phyloP scores from a whole-genome alignment of 2,888 invertebrate genomes.

The Melanchra persicariae region DNA sequence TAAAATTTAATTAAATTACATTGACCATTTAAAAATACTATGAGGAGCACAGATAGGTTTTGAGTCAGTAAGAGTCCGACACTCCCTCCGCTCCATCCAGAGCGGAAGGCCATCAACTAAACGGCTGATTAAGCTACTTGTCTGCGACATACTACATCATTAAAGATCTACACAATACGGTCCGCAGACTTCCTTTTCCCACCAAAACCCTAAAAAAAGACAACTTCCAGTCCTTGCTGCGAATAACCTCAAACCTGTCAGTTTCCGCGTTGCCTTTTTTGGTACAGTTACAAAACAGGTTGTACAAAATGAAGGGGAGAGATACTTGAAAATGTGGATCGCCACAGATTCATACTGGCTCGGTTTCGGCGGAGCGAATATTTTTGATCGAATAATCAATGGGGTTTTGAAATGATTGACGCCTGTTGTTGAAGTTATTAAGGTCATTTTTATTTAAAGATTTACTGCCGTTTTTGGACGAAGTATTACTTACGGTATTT shows the following conservation, averaged over 20 bases:
- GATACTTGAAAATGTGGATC: conserved; percentile 41
- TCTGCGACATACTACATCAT: no score
- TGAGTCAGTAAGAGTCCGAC: no score
- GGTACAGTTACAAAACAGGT: conserved; percentile 56
- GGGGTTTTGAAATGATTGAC: conserved; percentile 21
- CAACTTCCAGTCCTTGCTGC: not conserved
- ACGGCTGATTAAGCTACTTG: no score
- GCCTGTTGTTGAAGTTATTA: conserved; percentile 21
- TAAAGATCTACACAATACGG: not conserved
- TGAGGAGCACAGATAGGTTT: no score
- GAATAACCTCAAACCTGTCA: conserved; percentile 34
- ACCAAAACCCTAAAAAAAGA: conserved; percentile 3
- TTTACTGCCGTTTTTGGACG: conserved; percentile 13
- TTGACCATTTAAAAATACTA: no score
- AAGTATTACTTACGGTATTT: conserved; percentile 38
- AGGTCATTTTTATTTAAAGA: conserved; percentile 15
- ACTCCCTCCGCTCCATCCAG: no score
- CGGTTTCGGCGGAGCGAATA: conserved; percentile 16
- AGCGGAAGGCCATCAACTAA: no score
- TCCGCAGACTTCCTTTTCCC: not conserved
- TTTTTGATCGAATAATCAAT: conserved; percentile 43
- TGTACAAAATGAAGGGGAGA: conserved; percentile 44
- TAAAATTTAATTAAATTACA: no score
- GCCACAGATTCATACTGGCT: conserved; percentile 1
- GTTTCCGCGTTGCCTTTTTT: conserved; percentile 48